Evolutionary conservation across 1,140 invertebrate genomes (phyloP).

Genomic region (Triops longicaudatus): DNA sequence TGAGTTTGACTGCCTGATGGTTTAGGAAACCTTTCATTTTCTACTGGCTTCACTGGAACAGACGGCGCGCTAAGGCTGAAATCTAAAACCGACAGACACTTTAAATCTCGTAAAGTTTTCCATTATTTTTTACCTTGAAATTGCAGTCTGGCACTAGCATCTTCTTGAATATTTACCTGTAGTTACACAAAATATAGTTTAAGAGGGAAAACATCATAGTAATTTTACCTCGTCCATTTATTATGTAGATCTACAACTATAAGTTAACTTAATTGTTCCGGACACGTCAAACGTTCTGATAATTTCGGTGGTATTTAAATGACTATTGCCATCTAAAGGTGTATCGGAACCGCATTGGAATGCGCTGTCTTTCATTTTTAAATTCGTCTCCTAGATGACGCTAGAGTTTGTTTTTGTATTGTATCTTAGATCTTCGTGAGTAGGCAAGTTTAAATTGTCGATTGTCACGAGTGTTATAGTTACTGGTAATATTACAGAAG

Average conservation of each 20-base stretch:
- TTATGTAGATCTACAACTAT: neutral
- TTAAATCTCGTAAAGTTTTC: neutral
- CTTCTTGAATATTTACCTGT: neutral
- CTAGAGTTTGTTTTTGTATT: no score
- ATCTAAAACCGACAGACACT: neutral
- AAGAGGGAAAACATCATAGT: no score
- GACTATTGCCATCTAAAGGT: no score
- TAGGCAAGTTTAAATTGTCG: neutral
- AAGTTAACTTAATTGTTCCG: neutral
- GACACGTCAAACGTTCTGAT: neutral
- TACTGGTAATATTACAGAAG: neutral
- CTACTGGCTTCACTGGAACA: neutral
- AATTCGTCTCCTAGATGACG: no score
- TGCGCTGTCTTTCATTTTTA: no score
- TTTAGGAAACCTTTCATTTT: neutral
- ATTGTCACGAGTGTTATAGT: neutral
- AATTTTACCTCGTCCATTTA: slow-evolving; percentile 4
- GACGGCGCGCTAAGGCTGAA: neutral
- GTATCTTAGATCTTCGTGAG: neutral
- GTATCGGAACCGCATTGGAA: no score
- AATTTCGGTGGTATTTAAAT: neutral
- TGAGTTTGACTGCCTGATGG: slow-evolving; percentile 34
- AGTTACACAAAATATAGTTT: neutral
- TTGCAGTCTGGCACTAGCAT: neutral
- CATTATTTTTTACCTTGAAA: neutral